phyloP scores from a whole-genome alignment of 2,888 invertebrate species.

The Pollenia angustigena region DNA sequence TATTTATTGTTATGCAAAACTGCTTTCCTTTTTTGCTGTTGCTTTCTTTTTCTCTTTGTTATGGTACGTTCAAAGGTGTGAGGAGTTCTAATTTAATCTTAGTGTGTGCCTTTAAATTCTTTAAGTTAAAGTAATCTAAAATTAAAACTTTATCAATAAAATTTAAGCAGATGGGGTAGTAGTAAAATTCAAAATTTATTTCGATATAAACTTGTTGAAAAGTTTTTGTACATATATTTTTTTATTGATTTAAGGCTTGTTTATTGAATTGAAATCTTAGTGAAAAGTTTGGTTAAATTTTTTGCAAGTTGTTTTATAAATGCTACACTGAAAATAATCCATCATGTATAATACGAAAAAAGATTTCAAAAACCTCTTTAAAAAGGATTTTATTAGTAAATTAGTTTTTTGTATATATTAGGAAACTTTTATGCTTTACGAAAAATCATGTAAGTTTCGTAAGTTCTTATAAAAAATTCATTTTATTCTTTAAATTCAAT shows the following conservation, averaged over 20 bases:
- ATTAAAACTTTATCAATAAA: not conserved
- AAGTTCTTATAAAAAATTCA: too few species aligned
- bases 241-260: constrained; percentile 9
- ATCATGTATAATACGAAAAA: too few species aligned
- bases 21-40: constrained; percentile 3
- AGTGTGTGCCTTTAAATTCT: constrained; percentile 42
- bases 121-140: not conserved
- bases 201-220: constrained; percentile 9
- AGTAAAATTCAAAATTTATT: not conserved
- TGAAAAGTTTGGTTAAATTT: too few species aligned
- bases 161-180: not conserved
- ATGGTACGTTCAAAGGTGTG: constrained; percentile 17
- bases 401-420: too few species aligned
- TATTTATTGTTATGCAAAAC: constrained; percentile 72
- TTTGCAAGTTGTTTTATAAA: not conserved
- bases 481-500: too few species aligned
- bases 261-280: not conserved
- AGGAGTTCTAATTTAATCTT: constrained; percentile 17
- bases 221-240: not conserved
- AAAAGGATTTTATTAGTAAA: too few species aligned
- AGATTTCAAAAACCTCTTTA: too few species aligned
- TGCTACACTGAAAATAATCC: too few species aligned
- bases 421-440: too few species aligned
- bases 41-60: constrained; percentile 8
- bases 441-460: too few species aligned